A percentile compares a stretch with the other conserved stretches of the same genome.
Conservation (phyloP, 2,797 vertebrate species). For the Nyctalus aviator region DNA sequence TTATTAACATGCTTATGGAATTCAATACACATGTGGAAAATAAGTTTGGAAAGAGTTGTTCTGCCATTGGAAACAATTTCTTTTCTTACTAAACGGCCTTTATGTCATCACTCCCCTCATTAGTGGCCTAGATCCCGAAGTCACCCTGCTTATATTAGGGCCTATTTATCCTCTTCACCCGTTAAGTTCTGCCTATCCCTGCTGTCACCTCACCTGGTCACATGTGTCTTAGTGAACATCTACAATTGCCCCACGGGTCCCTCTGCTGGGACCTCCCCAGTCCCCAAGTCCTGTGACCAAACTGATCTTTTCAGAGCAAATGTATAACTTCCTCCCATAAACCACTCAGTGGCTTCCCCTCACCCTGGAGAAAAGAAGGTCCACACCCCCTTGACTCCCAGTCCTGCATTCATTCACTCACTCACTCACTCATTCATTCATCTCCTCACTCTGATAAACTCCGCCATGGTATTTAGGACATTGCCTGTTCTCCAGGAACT, state of each 20-base stretch:
- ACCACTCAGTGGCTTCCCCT: not conserved
- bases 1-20: not conserved
- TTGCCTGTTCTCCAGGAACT: not conserved
- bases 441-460: not conserved
- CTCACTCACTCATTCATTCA: not conserved
- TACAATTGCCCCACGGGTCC: fast-evolving
- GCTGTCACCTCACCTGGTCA: not conserved
- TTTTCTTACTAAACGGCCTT: not conserved
- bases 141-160: not conserved
- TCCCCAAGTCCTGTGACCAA: too few relatives aligned
- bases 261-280: not conserved
- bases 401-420: too few relatives aligned
- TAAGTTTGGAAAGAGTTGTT: not conserved
- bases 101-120: not conserved
- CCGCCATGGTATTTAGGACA: fast-evolving
- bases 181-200: not conserved
- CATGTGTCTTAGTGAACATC: fast-evolving
- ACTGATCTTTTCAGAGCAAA: not conserved
- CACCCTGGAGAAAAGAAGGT: not conserved
- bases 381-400: too few relatives aligned
- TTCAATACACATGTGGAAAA: not conserved
- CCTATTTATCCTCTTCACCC: fast-evolving
- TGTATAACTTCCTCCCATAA: not conserved
- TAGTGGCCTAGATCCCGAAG: not conserved
- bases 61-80: not conserved